Evolutionary conservation across 2,797 vertebrate genomes (phyloP).

Genomic region (Atherinosoma microstoma): DNA sequence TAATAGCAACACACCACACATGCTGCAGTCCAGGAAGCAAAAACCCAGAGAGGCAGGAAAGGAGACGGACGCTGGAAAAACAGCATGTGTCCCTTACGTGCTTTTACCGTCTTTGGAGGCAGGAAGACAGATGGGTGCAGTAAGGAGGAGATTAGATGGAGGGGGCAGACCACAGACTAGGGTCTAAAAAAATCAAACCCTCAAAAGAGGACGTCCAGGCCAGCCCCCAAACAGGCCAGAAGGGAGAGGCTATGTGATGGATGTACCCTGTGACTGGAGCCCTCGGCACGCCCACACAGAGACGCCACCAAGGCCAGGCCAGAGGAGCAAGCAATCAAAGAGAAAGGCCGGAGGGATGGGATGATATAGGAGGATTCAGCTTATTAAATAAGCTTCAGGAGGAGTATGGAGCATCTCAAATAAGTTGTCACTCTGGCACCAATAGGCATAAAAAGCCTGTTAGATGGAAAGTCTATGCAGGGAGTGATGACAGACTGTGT

Average conservation of each 20-base stretch:
- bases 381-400: constrained; percentile 83
- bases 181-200: constrained; percentile 66
- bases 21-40: constrained; percentile 53
- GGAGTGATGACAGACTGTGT: constrained; percentile 73
- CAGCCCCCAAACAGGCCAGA: constrained; percentile 39
- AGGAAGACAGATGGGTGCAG: constrained; percentile 75
- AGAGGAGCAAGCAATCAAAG: constrained; percentile 77
- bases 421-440: constrained; percentile 77
- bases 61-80: constrained; percentile 38
- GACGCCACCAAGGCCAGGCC: constrained; percentile 73
- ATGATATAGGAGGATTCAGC: constrained; percentile 79
- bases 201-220: constrained; percentile 58
- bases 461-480: constrained; percentile 64
- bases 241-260: constrained; percentile 64
- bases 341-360: constrained; percentile 65
- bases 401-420: constrained; percentile 71
- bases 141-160: constrained; percentile 73
- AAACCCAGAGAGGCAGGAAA: constrained; percentile 41
- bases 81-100: constrained; percentile 53
- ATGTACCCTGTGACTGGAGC: constrained; percentile 71
- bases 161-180: constrained; percentile 61
- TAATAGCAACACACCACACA: constrained; percentile 73
- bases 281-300: constrained; percentile 70
- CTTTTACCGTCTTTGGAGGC: constrained; percentile 66
- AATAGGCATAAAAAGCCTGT: constrained; percentile 69